Base-by-base conservation (phyloP, 2,797 vertebrate genomes). In the Chelmon rostratus region DNA sequence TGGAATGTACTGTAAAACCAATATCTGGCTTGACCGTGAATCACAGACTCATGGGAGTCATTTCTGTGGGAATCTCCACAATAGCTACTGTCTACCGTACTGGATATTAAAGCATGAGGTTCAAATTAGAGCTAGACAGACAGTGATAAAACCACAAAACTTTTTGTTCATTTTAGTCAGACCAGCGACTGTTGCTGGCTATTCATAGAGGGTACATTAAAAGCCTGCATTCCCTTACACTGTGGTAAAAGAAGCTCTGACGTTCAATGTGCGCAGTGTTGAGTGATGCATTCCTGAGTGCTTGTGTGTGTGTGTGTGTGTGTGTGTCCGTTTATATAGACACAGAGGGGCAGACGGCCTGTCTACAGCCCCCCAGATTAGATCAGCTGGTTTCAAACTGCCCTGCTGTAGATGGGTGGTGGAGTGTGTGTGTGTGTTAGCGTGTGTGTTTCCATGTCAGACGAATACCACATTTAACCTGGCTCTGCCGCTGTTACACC, bases 321-420 rank as follows among this genome's bases (percentile, higher is more conserved):
- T 80, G 59, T 57, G 68, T 79, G 86, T 89, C 7, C 62, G 44
- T 91, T 91, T 93, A 88, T 91, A 88, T 85, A 92, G 91, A 93
- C 83, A 90, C 88, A 89, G 84, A 81, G 64, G 78, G 70, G 68
- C 78, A 94, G 95, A 95, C 92, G 58, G 91, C 59, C 67, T 91
- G 94, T 93, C 94, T 93, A 57, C 76, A 82, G 90, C 37, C 76
- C 70, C 87, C 91, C 82, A 89, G 92, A 93, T 94, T 94, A 94
- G 92, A 91, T 93, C 86, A 82, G 62, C 78, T 84, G 77, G 82
- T 69, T 79, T 81, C 59, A 68, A 73, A 75, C 72, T 82, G 64
- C 10, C 67, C 70, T 86, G 73, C 78, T 78, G 50, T 62, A 78
- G 67, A 65, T 70, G 50, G 76, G n/a, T n/a, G 35, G 19, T 50